phyloP scores from a whole-genome alignment of 2,797 vertebrate species.

The Brachyalestes nurse region DNA sequence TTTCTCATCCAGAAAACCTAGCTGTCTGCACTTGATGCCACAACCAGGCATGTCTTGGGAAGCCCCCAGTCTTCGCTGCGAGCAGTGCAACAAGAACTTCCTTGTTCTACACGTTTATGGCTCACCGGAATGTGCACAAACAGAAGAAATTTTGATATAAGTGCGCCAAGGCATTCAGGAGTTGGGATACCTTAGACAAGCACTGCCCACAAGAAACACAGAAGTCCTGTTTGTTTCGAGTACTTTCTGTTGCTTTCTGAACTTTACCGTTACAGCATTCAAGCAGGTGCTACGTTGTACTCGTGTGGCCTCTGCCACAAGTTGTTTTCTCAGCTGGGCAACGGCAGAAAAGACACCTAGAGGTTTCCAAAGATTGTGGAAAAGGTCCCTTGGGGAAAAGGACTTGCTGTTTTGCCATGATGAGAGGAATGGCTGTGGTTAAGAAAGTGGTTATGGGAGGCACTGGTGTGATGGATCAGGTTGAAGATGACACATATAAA shows the following conservation, averaged over 20 bases:
- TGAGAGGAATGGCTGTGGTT: slow-evolving; percentile 5
- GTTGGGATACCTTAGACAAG: slow-evolving; percentile 50
- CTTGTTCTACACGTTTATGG: no score
- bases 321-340: slow-evolving; percentile 53
- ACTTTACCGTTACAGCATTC: slow-evolving; percentile 56
- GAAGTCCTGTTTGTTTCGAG: slow-evolving; percentile 61
- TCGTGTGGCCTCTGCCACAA: slow-evolving; percentile 61
- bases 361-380: background rate
- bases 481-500: background rate
- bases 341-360: slow-evolving; percentile 51
- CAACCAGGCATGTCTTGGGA: no score
- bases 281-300: slow-evolving; percentile 48
- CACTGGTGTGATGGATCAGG: background rate
- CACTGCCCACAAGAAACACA: slow-evolving; percentile 59
- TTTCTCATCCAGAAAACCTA: no score
- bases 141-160: slow-evolving; percentile 46
- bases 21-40: no score
- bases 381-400: slow-evolving; percentile 6
- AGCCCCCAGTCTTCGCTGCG: no score
- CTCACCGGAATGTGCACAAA: no score
- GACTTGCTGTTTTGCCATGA: background rate
- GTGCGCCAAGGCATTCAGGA: slow-evolving; percentile 66
- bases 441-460: background rate
- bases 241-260: slow-evolving; percentile 42
- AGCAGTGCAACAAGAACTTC: no score